phyloP scores from a whole-genome alignment of 2,797 vertebrate species.

The Leptatherina wallacei region DNA sequence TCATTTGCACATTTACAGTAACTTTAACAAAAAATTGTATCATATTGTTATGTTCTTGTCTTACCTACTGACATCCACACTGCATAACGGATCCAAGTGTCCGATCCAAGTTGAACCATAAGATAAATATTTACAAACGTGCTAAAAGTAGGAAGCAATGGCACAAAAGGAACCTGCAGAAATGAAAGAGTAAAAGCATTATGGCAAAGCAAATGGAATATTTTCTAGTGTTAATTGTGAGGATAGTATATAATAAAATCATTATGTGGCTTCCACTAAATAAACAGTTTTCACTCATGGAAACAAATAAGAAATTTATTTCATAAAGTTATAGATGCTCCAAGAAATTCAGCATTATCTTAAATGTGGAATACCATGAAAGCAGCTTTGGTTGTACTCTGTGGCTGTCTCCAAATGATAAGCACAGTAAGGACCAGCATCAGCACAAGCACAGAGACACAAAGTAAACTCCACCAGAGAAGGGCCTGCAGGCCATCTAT shows the following conservation, averaged over 20 bases:
- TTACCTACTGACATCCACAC: slow-evolving; percentile 76
- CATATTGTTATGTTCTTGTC: slow-evolving; percentile 13
- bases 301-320: not conserved
- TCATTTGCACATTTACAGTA: not conserved
- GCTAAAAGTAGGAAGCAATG: slow-evolving; percentile 75
- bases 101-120: slow-evolving; percentile 79
- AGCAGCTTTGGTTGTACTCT: slow-evolving; percentile 78
- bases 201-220: not conserved
- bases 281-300: too few relatives aligned
- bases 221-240: too few relatives aligned
- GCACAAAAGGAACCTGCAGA: slow-evolving; percentile 72
- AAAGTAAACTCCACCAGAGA: slow-evolving; percentile 81
- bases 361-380: slow-evolving; percentile 82
- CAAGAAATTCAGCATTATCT: not conserved
- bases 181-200: slow-evolving; percentile 8
- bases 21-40: not conserved
- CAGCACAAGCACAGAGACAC: slow-evolving; percentile 69
- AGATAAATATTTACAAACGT: slow-evolving; percentile 80
- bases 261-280: not conserved
- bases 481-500: slow-evolving; percentile 61
- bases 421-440: slow-evolving; percentile 68
- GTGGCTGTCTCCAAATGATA: slow-evolving; percentile 88
- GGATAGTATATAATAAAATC: not conserved
- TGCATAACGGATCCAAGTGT: slow-evolving; percentile 82
- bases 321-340: too few relatives aligned